phyloP scores from a whole-genome alignment of 2,888 invertebrate genomes.

The Drosophila flavopinicola region DNA sequence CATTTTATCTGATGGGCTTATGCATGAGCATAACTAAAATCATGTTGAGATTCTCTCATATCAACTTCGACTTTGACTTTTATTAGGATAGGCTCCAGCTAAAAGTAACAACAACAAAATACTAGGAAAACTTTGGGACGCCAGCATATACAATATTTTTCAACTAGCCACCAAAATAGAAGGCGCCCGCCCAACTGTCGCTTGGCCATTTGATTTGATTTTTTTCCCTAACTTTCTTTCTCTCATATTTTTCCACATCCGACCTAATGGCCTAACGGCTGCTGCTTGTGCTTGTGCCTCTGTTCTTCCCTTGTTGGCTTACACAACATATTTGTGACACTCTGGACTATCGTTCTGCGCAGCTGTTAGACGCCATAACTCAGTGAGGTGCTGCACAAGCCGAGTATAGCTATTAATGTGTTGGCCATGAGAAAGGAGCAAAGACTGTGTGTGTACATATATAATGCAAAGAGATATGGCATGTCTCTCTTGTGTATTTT shows the following conservation, averaged over 20 bases:
- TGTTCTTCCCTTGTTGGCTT: constrained; percentile 38
- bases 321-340: constrained; percentile 57
- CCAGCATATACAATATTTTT: constrained; percentile 60
- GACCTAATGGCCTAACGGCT: constrained; percentile 23
- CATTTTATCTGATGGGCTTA: too few species aligned
- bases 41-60: too few species aligned
- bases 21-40: too few species aligned
- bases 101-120: constrained; percentile 39
- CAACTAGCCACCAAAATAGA: constrained; percentile 42
- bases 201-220: constrained; percentile 55
- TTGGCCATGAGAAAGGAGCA: constrained; percentile 1
- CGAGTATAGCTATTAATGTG: constrained; percentile 19
- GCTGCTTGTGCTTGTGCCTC: constrained; percentile 24
- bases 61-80: constrained; percentile 26
- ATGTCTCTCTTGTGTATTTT: constrained; percentile 14
- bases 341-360: constrained; percentile 57
- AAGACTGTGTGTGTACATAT: too few species aligned
- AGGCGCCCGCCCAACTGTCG: constrained; percentile 60
- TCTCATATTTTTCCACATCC: constrained; percentile 35
- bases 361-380: constrained; percentile 77
- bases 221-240: constrained; percentile 17
- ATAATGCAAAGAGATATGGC: constrained; percentile 5
- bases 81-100: constrained; percentile 22
- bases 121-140: too few species aligned
- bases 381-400: constrained; percentile 54